Evolutionary conservation across 2,888 invertebrate species (phyloP), one percentile per base, ranked within the genome.

Genomic region (Laspeyria flexula): DNA sequence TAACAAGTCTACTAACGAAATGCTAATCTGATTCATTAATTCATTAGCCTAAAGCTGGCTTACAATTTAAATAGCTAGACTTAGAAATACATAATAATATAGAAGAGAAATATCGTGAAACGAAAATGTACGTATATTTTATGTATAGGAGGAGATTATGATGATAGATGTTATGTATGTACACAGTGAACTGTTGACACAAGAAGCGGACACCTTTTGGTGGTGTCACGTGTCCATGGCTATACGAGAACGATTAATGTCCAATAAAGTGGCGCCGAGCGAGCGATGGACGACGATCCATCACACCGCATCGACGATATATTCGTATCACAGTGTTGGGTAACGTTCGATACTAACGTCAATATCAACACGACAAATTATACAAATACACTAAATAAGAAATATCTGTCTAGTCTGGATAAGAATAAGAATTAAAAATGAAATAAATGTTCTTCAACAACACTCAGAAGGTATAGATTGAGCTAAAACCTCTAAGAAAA

Each of bases 241-340:
- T 55, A 55, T 52, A 59, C 58, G 43, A 50, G 37, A 53, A 44
- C 71, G 63, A 69, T 67, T 60, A 71, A 57, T 67, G 62, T 63
- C 65, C 58, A 67, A 71, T 69, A 67, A 65, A 63, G 47, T 55
- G 55, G 65, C 55, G 53, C 55, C 53, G 43, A 38, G 49, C 57
- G 50, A 56, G 58, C 54, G 50, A 63, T 55, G 55, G 55, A 60
- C 57, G 52, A 51, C 63, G 58, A 69, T 71, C 69, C 56, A 69
- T 69, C 69, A 70, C 38, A 35, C n/a, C 46, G 42, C 60, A 49
- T 52, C 46, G 42, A 33, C 9, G n/a, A 42, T 51, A 46, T 34
- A 43, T 40, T 54, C 44, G 18, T 43, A 44, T 45, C 40, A 39
- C 31, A 43, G 49, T 51, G 43, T 57, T 45, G 45, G 56, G 41